Conservation (phyloP, 2,888 invertebrate species). For the Lingula anatina region DNA sequence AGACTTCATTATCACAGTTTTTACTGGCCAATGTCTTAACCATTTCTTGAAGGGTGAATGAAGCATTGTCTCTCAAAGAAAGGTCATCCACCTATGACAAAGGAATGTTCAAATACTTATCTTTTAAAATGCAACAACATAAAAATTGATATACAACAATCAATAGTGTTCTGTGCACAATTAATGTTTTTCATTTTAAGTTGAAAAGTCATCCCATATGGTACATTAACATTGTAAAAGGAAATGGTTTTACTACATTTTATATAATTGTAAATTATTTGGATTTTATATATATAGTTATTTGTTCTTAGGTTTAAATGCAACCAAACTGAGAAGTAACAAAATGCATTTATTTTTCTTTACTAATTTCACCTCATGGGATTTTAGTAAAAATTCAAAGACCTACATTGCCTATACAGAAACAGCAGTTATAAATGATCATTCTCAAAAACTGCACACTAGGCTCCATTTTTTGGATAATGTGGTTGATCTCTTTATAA, state of each 20-base stretch:
- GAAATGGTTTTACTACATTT: too few species aligned
- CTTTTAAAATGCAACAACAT: background rate
- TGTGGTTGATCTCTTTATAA: slow-evolving; percentile 64
- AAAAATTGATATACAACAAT: too few species aligned
- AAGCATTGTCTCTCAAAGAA: slow-evolving; percentile 73
- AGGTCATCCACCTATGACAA: slow-evolving; percentile 68
- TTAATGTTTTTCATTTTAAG: too few species aligned
- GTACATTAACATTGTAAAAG: too few species aligned
- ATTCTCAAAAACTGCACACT: slow-evolving; percentile 65
- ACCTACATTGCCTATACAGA: slow-evolving; percentile 62
- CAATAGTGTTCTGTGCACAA: too few species aligned
- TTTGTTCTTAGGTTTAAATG: too few species aligned
- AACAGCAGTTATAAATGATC: slow-evolving; percentile 73
- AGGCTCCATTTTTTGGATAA: slow-evolving; percentile 56
- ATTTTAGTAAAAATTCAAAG: too few species aligned
- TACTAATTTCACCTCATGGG: too few species aligned
- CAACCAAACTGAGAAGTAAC: background rate
- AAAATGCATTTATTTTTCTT: background rate
- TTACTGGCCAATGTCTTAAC: slow-evolving; percentile 59
- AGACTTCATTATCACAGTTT: slow-evolving; percentile 51
- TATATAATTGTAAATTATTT: too few species aligned
- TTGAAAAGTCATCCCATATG: too few species aligned
- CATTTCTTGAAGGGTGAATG: slow-evolving; percentile 68
- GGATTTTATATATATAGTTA: too few species aligned
- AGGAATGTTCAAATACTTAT: background rate